Conservation (phyloP, 2,888 invertebrate species). For the Flabesymbios commensalis region DNA sequence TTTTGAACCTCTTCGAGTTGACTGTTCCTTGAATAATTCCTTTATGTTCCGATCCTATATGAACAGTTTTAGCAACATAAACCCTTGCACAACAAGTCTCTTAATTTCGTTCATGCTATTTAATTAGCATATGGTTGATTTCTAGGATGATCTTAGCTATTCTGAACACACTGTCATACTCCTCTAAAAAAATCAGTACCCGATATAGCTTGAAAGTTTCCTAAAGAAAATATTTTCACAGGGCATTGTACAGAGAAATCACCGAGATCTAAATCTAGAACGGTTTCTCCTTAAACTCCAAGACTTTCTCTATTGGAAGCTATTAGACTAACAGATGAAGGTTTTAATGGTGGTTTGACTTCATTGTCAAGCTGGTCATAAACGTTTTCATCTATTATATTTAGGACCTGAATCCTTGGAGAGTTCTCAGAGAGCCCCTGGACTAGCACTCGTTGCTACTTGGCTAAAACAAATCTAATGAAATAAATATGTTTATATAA, state of each 20-base stretch:
- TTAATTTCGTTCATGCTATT: neutral
- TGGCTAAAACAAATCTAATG: no score
- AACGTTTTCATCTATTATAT: neutral
- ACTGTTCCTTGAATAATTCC: neutral
- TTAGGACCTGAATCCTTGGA: neutral
- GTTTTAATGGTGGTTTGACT: neutral
- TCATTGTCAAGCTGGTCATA: neutral
- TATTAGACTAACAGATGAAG: neutral
- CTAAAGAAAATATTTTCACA: neutral
- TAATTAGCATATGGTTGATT: neutral
- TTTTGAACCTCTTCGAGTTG: neutral
- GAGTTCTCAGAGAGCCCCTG: no score
- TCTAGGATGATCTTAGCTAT: neutral
- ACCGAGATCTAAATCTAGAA: neutral
- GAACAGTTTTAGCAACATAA: neutral
- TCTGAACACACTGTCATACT: neutral
- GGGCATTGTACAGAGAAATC: neutral
- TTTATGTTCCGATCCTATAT: neutral
- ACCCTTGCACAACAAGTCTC: neutral
- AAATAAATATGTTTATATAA: no score
- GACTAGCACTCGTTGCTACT: no score
- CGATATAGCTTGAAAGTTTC: neutral
- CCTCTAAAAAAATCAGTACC: neutral
- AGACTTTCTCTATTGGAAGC: neutral
- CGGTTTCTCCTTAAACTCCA: neutral